Evolutionary conservation across 2,888 invertebrate species (phyloP).

Genomic region (Drosophila colorata): DNA sequence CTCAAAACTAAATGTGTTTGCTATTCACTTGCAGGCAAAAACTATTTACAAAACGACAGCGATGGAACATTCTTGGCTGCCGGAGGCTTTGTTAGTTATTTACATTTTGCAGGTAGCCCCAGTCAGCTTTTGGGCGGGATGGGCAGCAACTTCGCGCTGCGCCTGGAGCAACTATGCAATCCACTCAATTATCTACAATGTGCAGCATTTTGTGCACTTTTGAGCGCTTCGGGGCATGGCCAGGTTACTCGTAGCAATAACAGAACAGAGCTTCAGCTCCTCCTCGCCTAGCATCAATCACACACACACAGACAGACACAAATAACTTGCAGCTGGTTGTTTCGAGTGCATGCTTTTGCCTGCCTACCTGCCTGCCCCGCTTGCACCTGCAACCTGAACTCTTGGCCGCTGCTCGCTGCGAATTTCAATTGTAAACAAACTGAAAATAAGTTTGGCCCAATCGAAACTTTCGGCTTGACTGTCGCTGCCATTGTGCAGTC

Average conservation of each 20-base stretch:
- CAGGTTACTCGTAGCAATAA: conserved; percentile 34
- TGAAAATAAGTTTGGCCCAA: conserved; percentile 43
- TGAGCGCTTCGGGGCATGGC: conserved; percentile 40
- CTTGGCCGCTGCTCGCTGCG: conserved; percentile 4
- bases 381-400: conserved; percentile 1
- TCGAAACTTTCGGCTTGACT: conserved; percentile 39
- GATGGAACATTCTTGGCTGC: conserved; percentile 35
- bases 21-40: conserved; percentile 70
- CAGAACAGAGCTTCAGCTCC: conserved; percentile 17
- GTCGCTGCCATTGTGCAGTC: conserved; percentile 32
- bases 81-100: conserved; percentile 63
- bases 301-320: conserved; percentile 21
- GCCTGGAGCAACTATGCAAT: conserved; percentile 40
- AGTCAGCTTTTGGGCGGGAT: not conserved
- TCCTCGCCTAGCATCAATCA: conserved; percentile 49
- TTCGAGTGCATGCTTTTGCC: conserved; percentile 33
- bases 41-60: conserved; percentile 63
- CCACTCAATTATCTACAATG: conserved; percentile 64
- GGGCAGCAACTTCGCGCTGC: conserved; percentile 1
- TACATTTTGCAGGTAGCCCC: conserved; percentile 50
- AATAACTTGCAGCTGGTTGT: conserved; percentile 60
- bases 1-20: conserved; percentile 76
- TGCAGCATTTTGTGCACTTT: conserved; percentile 66
- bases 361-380: conserved; percentile 1
- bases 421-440: conserved; percentile 66